Percentiles rank a stretch among this genome's conserved stretches.
Evolutionary conservation across 2,888 invertebrate genomes (phyloP).

Genomic region (Rhagophthalmus giganteus): DNA sequence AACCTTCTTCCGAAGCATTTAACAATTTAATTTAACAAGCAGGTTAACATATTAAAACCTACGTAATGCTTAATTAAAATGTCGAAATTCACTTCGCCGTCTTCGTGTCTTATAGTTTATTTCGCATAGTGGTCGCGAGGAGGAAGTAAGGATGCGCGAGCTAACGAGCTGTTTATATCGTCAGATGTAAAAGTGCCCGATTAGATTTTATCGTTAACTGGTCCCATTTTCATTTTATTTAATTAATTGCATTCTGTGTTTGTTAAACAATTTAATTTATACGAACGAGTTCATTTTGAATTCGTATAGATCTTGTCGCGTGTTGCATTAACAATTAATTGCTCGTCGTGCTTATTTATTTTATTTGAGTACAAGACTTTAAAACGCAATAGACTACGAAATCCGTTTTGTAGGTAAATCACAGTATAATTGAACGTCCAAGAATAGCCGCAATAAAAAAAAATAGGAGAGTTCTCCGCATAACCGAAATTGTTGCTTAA

Average conservation of each 20-base stretch:
- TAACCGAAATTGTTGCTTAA: too few relatives aligned
- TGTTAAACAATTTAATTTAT: background rate
- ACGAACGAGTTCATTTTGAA: background rate
- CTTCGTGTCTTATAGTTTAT: slow-evolving; percentile 5
- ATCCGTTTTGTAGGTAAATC: too few relatives aligned
- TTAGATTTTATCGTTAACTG: background rate
- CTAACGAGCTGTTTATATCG: background rate
- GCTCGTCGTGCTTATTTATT: too few relatives aligned
- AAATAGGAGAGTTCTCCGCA: too few relatives aligned
- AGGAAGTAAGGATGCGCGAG: background rate
- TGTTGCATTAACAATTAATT: background rate
- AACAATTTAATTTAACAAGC: slow-evolving; percentile 32
- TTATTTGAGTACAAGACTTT: too few relatives aligned
- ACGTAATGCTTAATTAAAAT: slow-evolving; percentile 36
- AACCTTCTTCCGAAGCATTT: slow-evolving; percentile 26
- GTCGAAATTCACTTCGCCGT: slow-evolving; percentile 33
- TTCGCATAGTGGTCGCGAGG: background rate
- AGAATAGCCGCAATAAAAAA: too few relatives aligned
- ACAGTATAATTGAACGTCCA: too few relatives aligned
- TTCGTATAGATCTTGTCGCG: background rate
- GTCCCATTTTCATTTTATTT: slow-evolving; percentile 13
- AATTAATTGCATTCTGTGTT: slow-evolving; percentile 14
- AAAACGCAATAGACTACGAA: too few relatives aligned
- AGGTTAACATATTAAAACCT: slow-evolving; percentile 28
- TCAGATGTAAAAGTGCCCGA: slow-evolving; percentile 2